phyloP scores from a whole-genome alignment of 23 tunicate genomes.

The Ciona savignyi region DNA sequence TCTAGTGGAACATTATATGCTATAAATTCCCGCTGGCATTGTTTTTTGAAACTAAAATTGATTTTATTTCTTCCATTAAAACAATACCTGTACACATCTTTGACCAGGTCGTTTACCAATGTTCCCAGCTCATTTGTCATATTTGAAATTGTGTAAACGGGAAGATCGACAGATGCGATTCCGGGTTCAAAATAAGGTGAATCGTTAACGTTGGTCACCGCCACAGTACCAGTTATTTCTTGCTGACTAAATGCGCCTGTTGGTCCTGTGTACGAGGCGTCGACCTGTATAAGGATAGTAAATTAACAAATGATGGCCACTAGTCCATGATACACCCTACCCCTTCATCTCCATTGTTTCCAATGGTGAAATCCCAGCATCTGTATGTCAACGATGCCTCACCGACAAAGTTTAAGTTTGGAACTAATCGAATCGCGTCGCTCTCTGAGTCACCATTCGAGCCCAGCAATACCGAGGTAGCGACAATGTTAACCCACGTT shows the following conservation, averaged over 20 bases:
- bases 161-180: constrained; percentile 7
- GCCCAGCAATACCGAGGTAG: constrained; percentile 22
- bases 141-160: constrained; percentile 1
- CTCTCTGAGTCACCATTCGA: not conserved
- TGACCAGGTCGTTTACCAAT: not conserved
- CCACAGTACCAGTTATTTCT: constrained; percentile 16
- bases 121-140: constrained; percentile 2
- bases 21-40: no score
- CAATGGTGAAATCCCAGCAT: constrained; percentile 45
- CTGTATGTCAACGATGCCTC: constrained; percentile 3
- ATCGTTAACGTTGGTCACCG: constrained; percentile 25
- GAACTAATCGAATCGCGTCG: constrained; percentile 11
- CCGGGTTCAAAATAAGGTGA: constrained; percentile 1
- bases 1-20: no score
- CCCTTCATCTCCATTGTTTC: constrained; percentile 13
- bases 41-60: no score
- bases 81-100: not conserved
- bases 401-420: constrained; percentile 18
- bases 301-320: not conserved
- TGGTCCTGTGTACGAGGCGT: constrained; percentile 13
- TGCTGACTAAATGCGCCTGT: constrained; percentile 24
- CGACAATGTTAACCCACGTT: constrained; percentile 7
- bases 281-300: constrained; percentile 7
- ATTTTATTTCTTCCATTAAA: no score
- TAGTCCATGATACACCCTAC: not conserved